Evolutionary conservation across 2,888 invertebrate genomes (phyloP), one percentile per base, ranked within the genome.

Genomic region (Ellobium chinense): DNA sequence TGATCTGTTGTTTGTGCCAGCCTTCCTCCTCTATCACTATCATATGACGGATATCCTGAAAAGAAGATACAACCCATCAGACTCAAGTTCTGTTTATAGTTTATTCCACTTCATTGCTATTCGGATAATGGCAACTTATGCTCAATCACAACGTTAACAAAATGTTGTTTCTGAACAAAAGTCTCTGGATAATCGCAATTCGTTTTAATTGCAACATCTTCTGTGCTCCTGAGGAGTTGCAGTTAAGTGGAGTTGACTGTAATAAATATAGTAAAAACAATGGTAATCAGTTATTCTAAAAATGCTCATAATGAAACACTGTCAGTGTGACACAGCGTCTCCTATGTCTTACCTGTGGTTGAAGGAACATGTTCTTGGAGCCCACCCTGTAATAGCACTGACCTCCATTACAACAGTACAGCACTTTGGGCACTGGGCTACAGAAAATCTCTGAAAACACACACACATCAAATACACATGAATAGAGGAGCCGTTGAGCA

Each of bases 31-130:
- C 87, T 12, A 85, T 34, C 21, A 83, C 83, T 7, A 87, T 82
- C 34, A 87, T 73, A 46, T 86, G 82, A 9, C 87, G 81, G 9
- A 88, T 54, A 31, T 87, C 87, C 88, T 88, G 83, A n/a, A n/a
- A n/a, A n/a, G n/a, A n/a, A n/a, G n/a, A n/a, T n/a, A n/a, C n/a
- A n/a, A n/a, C n/a, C n/a, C n/a, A n/a, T n/a, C n/a, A n/a, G n/a
- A n/a, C n/a, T n/a, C n/a, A n/a, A n/a, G n/a, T n/a, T n/a, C n/a
- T n/a, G n/a, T n/a, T n/a, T n/a, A n/a, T n/a, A n/a, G n/a, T n/a
- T n/a, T n/a, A n/a, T n/a, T n/a, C n/a, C n/a, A n/a, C n/a, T n/a
- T n/a, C n/a, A n/a, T n/a, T n/a, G n/a, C n/a, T n/a, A n/a, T n/a
- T n/a, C n/a, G n/a, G n/a, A n/a, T n/a, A n/a, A n/a, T n/a, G n/a